Percentiles rank a stretch among this genome's conserved stretches.
phyloP scores from a whole-genome alignment of 2,113 vertebrate species.

The Pseudorectes ferrugineus region DNA sequence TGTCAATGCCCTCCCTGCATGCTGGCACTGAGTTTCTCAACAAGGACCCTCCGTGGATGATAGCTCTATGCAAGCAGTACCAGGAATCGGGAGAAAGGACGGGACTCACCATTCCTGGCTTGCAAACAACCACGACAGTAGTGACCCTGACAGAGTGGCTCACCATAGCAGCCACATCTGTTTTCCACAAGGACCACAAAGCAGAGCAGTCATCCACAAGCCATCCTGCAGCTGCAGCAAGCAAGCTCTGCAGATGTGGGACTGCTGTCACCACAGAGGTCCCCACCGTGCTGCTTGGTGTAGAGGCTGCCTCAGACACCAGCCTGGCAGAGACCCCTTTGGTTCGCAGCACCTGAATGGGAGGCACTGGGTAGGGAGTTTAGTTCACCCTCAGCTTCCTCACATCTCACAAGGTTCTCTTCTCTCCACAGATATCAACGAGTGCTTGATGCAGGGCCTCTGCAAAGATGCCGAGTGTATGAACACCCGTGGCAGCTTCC shows the following conservation, averaged over 20 bases:
- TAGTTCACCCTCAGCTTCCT: neutral
- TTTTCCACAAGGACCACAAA: neutral
- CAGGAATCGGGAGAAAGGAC: neutral
- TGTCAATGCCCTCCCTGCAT: neutral
- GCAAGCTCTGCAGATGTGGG: neutral
- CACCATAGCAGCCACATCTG: accelerated
- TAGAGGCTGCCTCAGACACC: neutral
- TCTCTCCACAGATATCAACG: constrained; percentile 86
- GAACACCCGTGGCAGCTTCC: constrained; percentile 93
- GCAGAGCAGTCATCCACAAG: neutral
- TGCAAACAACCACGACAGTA: neutral
- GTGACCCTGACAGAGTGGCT: neutral
- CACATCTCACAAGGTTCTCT: neutral
- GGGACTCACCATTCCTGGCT: neutral
- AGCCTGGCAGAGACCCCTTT: neutral
- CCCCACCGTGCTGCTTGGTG: neutral
- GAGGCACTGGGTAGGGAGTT: neutral
- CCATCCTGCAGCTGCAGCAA: neutral
- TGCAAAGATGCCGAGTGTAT: constrained; percentile 90
- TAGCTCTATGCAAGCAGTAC: neutral
- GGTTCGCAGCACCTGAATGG: accelerated
- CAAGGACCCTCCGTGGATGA: neutral
- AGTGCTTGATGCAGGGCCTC: constrained; percentile 83
- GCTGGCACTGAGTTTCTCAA: neutral
- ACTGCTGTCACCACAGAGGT: neutral